Evolutionary conservation across 1,140 invertebrate genomes (phyloP).

Genomic region (Antheraea pernyi): DNA sequence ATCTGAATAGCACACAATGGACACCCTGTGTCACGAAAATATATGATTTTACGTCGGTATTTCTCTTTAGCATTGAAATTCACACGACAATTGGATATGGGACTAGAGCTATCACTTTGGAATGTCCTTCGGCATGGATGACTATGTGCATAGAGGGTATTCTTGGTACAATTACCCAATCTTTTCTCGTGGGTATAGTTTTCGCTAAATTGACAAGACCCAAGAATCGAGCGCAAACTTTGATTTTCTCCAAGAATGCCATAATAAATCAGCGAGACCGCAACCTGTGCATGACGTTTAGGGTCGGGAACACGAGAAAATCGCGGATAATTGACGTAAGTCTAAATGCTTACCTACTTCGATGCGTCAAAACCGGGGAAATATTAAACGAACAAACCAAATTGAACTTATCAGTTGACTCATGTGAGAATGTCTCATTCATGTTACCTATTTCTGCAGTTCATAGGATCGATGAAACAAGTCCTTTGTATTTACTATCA

Average conservation of each 20-base stretch:
- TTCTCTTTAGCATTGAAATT: slow-evolving; percentile 83
- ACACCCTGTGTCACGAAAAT: slow-evolving; percentile 80
- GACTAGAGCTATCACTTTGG: slow-evolving; percentile 84
- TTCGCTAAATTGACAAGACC: slow-evolving; percentile 96
- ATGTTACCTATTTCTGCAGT: slow-evolving; percentile 91
- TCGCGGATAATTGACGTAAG: slow-evolving; percentile 93
- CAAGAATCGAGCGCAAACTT: slow-evolving; percentile 93
- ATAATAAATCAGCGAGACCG: slow-evolving; percentile 91
- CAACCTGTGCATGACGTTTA: slow-evolving; percentile 91
- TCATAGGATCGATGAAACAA: slow-evolving; percentile 83
- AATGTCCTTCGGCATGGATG: slow-evolving; percentile 94
- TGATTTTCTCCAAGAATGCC: slow-evolving; percentile 93
- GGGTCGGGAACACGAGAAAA: slow-evolving; percentile 95
- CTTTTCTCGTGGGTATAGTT: slow-evolving; percentile 83
- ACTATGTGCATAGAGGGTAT: slow-evolving; percentile 98
- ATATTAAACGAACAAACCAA: slow-evolving; percentile 87
- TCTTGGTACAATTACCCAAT: slow-evolving; percentile 92
- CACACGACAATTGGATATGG: slow-evolving; percentile 84
- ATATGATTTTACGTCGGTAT: slow-evolving; percentile 80
- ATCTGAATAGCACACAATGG: slow-evolving; percentile 36
- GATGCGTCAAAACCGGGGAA: slow-evolving; percentile 86
- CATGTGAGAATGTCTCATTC: slow-evolving; percentile 87
- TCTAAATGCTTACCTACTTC: slow-evolving; percentile 89
- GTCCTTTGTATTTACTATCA: slow-evolving; percentile 89
- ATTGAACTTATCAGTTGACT: slow-evolving; percentile 85